phyloP scores from a whole-genome alignment of 1,140 invertebrate species.

The Batillaria attramentaria region DNA sequence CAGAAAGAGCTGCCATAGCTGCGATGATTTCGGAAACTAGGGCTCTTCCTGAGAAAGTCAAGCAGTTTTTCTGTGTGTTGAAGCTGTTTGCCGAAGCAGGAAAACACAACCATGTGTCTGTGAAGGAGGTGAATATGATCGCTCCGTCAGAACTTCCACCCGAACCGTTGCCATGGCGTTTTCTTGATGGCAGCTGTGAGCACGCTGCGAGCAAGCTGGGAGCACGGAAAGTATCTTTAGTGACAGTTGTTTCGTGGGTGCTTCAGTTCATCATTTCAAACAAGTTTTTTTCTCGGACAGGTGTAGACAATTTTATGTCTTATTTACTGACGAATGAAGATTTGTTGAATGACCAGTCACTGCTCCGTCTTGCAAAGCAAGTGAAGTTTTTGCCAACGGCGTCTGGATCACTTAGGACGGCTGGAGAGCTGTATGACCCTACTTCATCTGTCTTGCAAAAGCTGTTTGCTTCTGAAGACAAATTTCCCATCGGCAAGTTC shows the following conservation, averaged over 20 bases:
- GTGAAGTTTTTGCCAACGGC: constrained; percentile 26
- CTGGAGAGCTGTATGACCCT: constrained; percentile 35
- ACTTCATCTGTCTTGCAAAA: constrained; percentile 15
- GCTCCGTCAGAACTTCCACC: constrained; percentile 10
- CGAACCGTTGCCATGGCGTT: background rate
- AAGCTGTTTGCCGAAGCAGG: background rate
- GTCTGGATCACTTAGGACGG: background rate
- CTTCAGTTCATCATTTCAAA: constrained; percentile 13
- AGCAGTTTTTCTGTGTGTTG: constrained; percentile 3
- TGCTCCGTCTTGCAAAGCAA: background rate
- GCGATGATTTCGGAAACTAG: background rate
- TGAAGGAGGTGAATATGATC: no score
- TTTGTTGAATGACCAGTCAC: background rate
- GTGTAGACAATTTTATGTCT: constrained; percentile 25
- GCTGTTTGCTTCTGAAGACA: constrained; percentile 29
- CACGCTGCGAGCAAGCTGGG: constrained; percentile 17
- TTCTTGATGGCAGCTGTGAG: background rate
- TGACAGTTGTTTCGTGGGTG: background rate
- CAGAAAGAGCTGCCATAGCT: background rate
- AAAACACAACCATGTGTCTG: no score
- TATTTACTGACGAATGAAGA: constrained; percentile 14
- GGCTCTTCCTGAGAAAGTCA: background rate
- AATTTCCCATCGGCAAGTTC: constrained; percentile 37
- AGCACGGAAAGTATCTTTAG: background rate
- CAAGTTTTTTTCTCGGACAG: constrained; percentile 10